phyloP scores from a whole-genome alignment of 2,888 invertebrate species.

The Teleiodes luculella region DNA sequence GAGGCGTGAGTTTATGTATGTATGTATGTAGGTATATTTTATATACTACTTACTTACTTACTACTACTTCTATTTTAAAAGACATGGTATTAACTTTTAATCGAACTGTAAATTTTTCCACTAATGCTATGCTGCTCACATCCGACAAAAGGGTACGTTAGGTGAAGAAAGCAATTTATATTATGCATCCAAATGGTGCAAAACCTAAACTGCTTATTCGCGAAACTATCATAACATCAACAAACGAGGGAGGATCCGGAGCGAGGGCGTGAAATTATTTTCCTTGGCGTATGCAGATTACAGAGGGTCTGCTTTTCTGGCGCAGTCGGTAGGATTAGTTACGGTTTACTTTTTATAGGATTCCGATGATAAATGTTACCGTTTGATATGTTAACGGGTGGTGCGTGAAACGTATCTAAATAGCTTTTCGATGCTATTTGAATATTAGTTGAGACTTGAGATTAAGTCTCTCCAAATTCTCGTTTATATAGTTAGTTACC shows the following conservation, averaged over 20 bases:
- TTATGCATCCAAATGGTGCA: not conserved
- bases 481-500: too few species aligned
- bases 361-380: constrained; percentile 74
- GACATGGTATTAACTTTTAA: too few species aligned
- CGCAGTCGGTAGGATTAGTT: constrained; percentile 55
- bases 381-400: constrained; percentile 65
- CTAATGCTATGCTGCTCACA: too few species aligned
- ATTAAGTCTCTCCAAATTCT: too few species aligned
- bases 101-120: too few species aligned
- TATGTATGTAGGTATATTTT: too few species aligned
- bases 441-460: not conserved
- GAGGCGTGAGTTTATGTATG: too few species aligned
- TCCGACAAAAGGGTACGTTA: too few species aligned
- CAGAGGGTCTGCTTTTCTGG: constrained; percentile 40
- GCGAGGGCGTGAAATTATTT: constrained; percentile 76
- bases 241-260: constrained; percentile 51
- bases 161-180: not conserved
- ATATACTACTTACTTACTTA: too few species aligned
- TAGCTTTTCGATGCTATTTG: constrained; percentile 45
- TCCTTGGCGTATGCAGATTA: constrained; percentile 76
- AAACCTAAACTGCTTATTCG: constrained; percentile 12
- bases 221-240: constrained; percentile 39
- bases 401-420: constrained; percentile 72
- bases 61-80: too few species aligned
- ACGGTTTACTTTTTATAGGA: constrained; percentile 77